Base-by-base conservation (phyloP, 2,888 invertebrate genomes). In the Parascotia fuliginaria region DNA sequence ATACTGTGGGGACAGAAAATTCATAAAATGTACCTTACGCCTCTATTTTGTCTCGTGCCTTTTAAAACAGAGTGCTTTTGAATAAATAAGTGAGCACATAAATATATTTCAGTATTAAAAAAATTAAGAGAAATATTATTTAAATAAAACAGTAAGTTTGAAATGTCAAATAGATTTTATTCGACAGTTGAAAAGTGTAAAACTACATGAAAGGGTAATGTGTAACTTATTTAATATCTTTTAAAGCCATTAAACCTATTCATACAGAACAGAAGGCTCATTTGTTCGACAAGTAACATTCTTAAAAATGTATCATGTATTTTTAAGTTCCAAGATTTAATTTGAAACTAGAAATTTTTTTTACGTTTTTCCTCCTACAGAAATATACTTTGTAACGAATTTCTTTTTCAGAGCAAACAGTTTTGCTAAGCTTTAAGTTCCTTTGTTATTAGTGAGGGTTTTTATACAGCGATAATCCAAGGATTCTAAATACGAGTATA, bases 1-100 rank as follows among this genome's bases (percentile, higher is more conserved):
- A 70, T 60, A 60, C 60, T 58, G 59, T 55, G 42, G 69, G 62
- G 63, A 71, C 60, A 59, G 41, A 69, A 65, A 72, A 64, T 73
- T 69, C 55, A 27, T 54, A 56, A 60, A 60, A 46, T 61, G 48
- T 60, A 57, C 65, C 65, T 64, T 50, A 49, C 44, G 33, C 42
- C 37, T 45, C 19, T 46, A 50, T 27, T 58, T 56, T 43, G 36
- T 33, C 36, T 27, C 31, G 12, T 16, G 33, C 15, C 22, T 55
- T 59, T 50, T 33, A 31, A 56, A 59, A 41, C 19, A 31, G 55
- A 64, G 58, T 61, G 61, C 54, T 36, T 42, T 45, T 58, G 53
- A 60, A 67, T 61, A 61, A 61, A 54, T 64, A 53, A 66, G 28
- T 38, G 44, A 48, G 57, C 49, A 42, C 53, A 51, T 54, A 55